Evolutionary conservation across 2,888 invertebrate species (phyloP), one percentile per base, ranked within the genome.

Genomic region (Eustalomyia histrio): DNA sequence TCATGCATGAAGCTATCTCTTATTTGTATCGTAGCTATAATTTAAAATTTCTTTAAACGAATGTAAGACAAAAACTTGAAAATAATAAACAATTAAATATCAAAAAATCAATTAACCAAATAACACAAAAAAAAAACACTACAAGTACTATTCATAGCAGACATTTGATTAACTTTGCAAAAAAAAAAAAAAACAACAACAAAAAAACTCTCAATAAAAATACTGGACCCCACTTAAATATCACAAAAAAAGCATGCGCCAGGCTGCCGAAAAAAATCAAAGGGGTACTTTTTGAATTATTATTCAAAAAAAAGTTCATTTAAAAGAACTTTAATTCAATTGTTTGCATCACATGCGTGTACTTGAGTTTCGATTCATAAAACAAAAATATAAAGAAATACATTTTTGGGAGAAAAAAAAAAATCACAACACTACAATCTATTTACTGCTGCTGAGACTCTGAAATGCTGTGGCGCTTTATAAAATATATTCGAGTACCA

Each of bases 131-230:
- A 6, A 29, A 29, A 50, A 60, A 73, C 17, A 71, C 67, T 61
- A 72, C 72, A 78, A 82, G 76, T 76, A 64, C 52, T 21, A 52
- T 65, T 16, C 33, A 53, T 65, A 39, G 24, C 65, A 78, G 78
- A 81, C 74, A 81, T 78, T 81, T 81, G 74, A 81, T 81, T 81
- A 78, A 81, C 57, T 78, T 81, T 81, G 81, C 81, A 81, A 78
- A 74, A 76, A 29, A 29, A 52, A n/a, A n/a, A n/a, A n/a, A n/a
- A n/a, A n/a, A n/a, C n/a, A n/a, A n/a, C n/a, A n/a, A n/a, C n/a
- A n/a, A n/a, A n/a, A n/a, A n/a, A n/a, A n/a, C n/a, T n/a, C 21
- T 61, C 68, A 71, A 81, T 71, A 69, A 78, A 65, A 71, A 72
- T 52, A 60, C 53, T 65, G 69, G 73, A 74, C 78, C 61, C 74